phyloP scores from a whole-genome alignment of 2,888 invertebrate species.

The Drosophila falleni region DNA sequence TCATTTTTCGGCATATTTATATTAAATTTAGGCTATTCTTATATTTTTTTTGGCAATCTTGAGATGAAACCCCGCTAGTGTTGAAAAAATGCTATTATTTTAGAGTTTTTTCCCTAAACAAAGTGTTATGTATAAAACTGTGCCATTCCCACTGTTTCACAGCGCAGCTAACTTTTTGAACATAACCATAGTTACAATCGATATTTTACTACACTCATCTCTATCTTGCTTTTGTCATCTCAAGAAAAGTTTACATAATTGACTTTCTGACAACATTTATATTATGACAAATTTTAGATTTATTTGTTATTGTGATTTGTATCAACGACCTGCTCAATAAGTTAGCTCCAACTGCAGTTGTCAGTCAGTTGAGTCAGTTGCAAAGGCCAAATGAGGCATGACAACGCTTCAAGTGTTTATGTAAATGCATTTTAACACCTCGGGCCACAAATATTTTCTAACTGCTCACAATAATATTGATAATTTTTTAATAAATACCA shows the following conservation, averaged over 20 bases:
- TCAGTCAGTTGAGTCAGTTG: constrained; percentile 7
- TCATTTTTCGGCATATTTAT: constrained; percentile 33
- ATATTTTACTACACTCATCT: too few species aligned
- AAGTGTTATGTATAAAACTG: too few species aligned
- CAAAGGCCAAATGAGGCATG: constrained; percentile 63
- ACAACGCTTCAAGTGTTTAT: constrained; percentile 81
- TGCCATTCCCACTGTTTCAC: too few species aligned
- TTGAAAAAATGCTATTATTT: neutral
- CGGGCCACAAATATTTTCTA: constrained; percentile 72
- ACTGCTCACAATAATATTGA: constrained; percentile 77
- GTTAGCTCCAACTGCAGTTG: neutral
- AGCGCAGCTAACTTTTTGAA: too few species aligned
- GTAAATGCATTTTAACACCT: constrained; percentile 84
- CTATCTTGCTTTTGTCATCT: too few species aligned
- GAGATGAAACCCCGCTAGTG: too few species aligned
- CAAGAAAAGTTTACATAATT: neutral
- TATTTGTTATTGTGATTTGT: neutral
- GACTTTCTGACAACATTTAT: neutral
- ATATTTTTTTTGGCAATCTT: neutral
- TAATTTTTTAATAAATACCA: constrained; percentile 74
- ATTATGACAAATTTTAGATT: neutral
- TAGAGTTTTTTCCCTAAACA: neutral
- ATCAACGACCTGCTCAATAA: constrained; percentile 36
- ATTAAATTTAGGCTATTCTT: constrained; percentile 30
- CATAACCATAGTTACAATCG: too few species aligned